Base-by-base conservation (phyloP, 2,797 vertebrate genomes). In the Hylomyscus alleni region DNA sequence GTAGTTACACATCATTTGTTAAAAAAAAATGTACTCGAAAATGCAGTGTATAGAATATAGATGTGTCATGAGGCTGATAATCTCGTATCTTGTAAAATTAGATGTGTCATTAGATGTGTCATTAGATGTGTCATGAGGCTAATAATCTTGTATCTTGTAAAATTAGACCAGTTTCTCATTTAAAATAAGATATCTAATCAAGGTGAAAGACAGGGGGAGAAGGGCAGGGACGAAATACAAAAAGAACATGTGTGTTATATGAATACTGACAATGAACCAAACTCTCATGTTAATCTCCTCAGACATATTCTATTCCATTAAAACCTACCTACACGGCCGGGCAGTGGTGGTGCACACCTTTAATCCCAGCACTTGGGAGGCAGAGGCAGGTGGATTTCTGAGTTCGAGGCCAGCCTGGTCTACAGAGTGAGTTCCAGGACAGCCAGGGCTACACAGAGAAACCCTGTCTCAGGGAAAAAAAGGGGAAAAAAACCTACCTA, bases 221-320 rank as follows among this genome's bases (percentile, higher is more conserved):
- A 5, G 0, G 15, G 0, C 26, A 58, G 72, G 40, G 40, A 80
- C 1, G 76, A 37, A 78, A 65, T 3, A 15, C 86, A 95, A 14
- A 90, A 60, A 75, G 62, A 88, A 94, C 67, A 77, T 34, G 31
- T 52, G 5, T 62, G 34, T 65, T 65, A 88, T 89, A 85, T 67
- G 37, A 91, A 96, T 69, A 24, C 29, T 22, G 3, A 87, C 9
- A 52, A 22, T 75, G 19, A 12, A 22, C 24, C 67, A 75, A 93
- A 91, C 11, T 40, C 3, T 4, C 73, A 47, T 40, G 29, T 75
- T 91, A 69, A 91, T 5, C 1, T 86, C 37, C 93, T 90, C 37
- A 92, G 37, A 95, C 56, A 85, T 80, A 34, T 29, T 22, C n/a
- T 87, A n/a, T 73, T 17, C 94, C 50, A 83, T 65, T 91, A 80